A percentile compares a stretch with the other conserved stretches of the same genome.
Evolutionary conservation across 2,113 vertebrate genomes (phyloP).

Genomic region (Epinephelus lanceolatus): DNA sequence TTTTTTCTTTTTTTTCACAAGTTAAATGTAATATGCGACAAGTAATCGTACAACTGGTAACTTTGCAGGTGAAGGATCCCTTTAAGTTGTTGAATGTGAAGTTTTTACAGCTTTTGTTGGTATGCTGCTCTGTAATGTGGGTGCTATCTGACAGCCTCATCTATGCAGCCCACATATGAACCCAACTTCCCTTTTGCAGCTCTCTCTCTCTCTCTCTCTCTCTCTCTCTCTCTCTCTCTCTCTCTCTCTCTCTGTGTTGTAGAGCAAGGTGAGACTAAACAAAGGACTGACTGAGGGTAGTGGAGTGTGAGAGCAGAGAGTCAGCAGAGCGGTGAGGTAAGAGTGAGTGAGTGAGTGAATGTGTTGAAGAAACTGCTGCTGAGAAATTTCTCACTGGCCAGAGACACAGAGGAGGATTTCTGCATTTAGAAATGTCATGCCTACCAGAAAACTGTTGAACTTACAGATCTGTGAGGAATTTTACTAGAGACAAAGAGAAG

Average conservation of each 20-base stretch:
- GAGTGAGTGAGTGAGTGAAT: not conserved
- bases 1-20: too few relatives aligned
- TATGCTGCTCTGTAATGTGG: not conserved
- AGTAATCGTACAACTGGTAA: too few relatives aligned
- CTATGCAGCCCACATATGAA: not conserved
- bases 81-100: too few relatives aligned
- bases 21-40: too few relatives aligned
- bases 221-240: not conserved
- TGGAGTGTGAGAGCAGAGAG: not conserved
- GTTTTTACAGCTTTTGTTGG: not conserved
- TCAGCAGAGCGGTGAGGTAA: not conserved
- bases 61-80: too few relatives aligned
- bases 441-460: not conserved
- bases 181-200: constrained; percentile 32
- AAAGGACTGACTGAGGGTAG: not conserved
- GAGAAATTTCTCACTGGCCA: not conserved
- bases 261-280: not conserved
- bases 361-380: not conserved
- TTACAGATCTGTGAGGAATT: not conserved
- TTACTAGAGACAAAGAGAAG: not conserved
- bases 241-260: not conserved
- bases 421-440: not conserved
- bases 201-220: not conserved
- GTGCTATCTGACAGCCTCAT: not conserved
- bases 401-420: not conserved